These are phyloP conservation scores for Elanoides forficatus DNA, from an alignment of 2,113 vertebrate species.

Conservation along the genomic window DNA sequence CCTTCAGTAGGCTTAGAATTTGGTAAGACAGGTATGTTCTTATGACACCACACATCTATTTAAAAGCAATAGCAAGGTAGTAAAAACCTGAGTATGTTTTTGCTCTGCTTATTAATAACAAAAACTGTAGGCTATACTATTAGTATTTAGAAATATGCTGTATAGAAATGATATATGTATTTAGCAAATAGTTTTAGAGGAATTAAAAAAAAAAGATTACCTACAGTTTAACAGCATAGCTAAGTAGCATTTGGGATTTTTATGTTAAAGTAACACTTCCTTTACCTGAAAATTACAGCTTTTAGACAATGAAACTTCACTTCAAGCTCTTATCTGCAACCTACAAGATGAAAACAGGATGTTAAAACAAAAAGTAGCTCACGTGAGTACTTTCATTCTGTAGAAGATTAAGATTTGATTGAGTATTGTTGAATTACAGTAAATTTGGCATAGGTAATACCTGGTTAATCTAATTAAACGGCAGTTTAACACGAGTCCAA, in stretches of 20 bases:
- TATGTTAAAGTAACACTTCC: not conserved
- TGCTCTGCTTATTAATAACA: not conserved
- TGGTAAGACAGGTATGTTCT: not conserved
- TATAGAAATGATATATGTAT: not conserved
- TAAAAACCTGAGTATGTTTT: not conserved
- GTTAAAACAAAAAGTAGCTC: slow-evolving; percentile 83
- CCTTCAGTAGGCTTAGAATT: not conserved
- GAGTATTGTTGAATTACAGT: not conserved
- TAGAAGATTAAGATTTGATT: not conserved
- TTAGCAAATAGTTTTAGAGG: not conserved
- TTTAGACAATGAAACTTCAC: slow-evolving; percentile 48
- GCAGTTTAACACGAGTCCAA: not conserved
- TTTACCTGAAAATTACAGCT: slow-evolving; percentile 33
- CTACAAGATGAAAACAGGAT: slow-evolving; percentile 86
- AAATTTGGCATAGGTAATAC: not conserved
- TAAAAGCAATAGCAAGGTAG: not conserved
- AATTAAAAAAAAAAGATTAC: not conserved
- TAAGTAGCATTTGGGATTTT: not conserved
- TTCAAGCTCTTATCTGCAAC: slow-evolving; percentile 63
- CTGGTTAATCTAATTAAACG: not conserved
- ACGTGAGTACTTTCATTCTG: slow-evolving; percentile 78
- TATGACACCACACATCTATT: not conserved
- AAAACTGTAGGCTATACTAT: not conserved
- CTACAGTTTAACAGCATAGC: not conserved
- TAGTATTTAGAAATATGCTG: not conserved